Evolutionary conservation across 2,888 invertebrate species (phyloP), one percentile per base, ranked within the genome.

Genomic region (Latrodectus hesperus): DNA sequence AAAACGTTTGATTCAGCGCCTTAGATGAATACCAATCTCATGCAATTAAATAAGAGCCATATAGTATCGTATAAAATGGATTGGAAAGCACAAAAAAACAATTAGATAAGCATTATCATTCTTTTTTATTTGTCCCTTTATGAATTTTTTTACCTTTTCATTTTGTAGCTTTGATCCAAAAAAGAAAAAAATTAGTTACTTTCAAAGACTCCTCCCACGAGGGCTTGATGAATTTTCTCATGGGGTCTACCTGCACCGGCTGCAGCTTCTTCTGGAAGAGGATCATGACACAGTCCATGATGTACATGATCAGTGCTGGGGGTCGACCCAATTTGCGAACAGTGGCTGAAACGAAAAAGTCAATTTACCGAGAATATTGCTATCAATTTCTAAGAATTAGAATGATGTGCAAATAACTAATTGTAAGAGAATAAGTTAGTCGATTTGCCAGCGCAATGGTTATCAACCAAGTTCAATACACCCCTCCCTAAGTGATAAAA

Each of bases 171-270:
- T 9, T 9, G 11, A 52, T 49, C 3, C 9, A 71, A 51, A 51
- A n/a, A 38, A 38, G 38, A 38, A 38, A 38, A 38, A 17, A 64
- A 17, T 16, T 64, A n/a, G 9, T 74, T 90, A 95, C 96, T 94
- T 98, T 99, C 71, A 99, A 93, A 0, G 98, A 98, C 92, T 99
- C 99, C 10, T 96, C 95, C 99, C 99, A 99, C 0, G 98, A 98
- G 4, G 99, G 98, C 91, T 98, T 98, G 0, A 97, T 96, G 91
- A 97, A 97, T 0, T 95, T 95, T 0, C 95, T 95, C 53, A 96
- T 94, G 0, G 95, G 94, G 92, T 99, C 99, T 8, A 95, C 94
- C 90, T 95, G 95, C 9, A 96, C 94, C 0, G 96, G 94, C 92
- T 98, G 97, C 72, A 98, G 92, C 92, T 95, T 96, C 89, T 97